These are phyloP conservation scores for Pollenia angustigena DNA, from an alignment of 2,888 invertebrate genomes.

Conservation along the genomic window DNA sequence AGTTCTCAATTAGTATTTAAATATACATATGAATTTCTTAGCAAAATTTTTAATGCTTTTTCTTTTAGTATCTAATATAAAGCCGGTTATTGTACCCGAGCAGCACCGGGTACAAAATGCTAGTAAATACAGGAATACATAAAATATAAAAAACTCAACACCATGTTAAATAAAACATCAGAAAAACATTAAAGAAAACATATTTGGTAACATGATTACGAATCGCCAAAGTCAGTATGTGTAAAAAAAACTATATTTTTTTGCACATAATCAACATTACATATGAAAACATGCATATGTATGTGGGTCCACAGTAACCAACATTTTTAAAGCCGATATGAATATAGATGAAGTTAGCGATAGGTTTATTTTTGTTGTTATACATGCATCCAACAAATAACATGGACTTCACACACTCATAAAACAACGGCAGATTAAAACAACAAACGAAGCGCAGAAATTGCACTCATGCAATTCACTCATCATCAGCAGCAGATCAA, in stretches of 20 bases:
- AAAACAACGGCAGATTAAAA: constrained; percentile 67
- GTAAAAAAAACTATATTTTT: constrained; percentile 10
- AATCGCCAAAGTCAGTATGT: constrained; percentile 36
- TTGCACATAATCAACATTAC: constrained; percentile 11
- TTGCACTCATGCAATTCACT: constrained; percentile 81
- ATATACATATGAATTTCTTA: no score
- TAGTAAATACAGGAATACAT: constrained; percentile 25
- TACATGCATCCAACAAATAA: constrained; percentile 8
- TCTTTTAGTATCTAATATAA: no score
- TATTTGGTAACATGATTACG: constrained; percentile 67
- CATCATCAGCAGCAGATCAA: constrained; percentile 82
- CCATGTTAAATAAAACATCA: constrained; percentile 49
- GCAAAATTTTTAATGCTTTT: no score
- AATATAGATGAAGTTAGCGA: constrained; percentile 33
- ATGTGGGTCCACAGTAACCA: not conserved
- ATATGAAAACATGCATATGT: not conserved
- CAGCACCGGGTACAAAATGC: no score
- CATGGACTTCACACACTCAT: constrained; percentile 60
- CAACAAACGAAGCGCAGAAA: constrained; percentile 73
- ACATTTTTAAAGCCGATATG: constrained; percentile 11
- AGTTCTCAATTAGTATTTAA: no score
- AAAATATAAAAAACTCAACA: constrained; percentile 36
- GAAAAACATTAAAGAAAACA: constrained; percentile 70
- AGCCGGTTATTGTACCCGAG: no score
- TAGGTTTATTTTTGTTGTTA: constrained; percentile 5